phyloP scores from a whole-genome alignment of 2,797 vertebrate species.

The Takifugu ocellatus region DNA sequence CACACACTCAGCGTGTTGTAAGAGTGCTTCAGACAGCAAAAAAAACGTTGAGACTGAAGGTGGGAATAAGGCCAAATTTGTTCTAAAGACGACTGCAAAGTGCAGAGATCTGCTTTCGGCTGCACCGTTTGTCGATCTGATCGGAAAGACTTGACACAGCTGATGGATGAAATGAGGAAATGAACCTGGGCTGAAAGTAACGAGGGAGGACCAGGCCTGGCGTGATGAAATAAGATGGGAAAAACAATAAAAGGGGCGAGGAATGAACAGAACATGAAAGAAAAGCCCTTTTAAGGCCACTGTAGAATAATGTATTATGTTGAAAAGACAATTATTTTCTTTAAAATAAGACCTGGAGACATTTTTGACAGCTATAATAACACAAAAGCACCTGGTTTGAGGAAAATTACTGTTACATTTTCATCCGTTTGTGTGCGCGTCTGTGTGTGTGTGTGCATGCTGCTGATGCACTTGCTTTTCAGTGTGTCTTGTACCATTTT shows the following conservation, averaged over 20 bases:
- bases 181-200: slow-evolving; percentile 17
- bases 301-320: too few species aligned
- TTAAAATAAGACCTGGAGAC: not conserved
- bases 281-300: too few species aligned
- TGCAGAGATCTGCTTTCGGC: not conserved
- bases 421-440: slow-evolving; percentile 19
- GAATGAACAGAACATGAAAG: too few species aligned
- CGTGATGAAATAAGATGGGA: not conserved
- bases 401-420: slow-evolving; percentile 62
- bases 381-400: slow-evolving; percentile 43
- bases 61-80: not conserved
- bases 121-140: not conserved
- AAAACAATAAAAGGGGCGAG: not conserved
- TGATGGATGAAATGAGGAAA: slow-evolving; percentile 59
- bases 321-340: not conserved
- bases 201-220: slow-evolving; percentile 2
- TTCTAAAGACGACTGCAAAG: not conserved
- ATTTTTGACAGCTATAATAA: slow-evolving; percentile 61
- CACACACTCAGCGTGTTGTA: slow-evolving; percentile 21
- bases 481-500: slow-evolving; percentile 57
- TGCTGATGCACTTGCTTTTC: not conserved
- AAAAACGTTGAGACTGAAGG: not conserved
- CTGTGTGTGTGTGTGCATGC: slow-evolving; percentile 43
- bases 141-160: slow-evolving; percentile 1
- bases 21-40: slow-evolving; percentile 21